Conservation (phyloP, 2,797 vertebrate species). For the Apodemus agrarius region DNA sequence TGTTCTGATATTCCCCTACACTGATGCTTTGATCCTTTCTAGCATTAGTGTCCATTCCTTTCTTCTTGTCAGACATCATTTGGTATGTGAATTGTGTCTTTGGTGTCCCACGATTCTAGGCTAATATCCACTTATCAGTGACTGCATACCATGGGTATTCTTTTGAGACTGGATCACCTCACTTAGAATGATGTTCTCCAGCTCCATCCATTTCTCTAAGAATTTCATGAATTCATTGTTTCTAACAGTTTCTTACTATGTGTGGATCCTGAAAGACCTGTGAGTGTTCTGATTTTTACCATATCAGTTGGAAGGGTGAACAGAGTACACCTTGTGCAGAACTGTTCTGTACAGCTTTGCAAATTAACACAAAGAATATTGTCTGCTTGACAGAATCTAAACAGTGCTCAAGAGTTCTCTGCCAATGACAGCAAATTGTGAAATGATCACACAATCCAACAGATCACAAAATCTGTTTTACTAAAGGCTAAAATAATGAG, state of each 20-base stretch:
- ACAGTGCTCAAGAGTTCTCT: not conserved
- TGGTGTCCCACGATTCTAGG: too few relatives aligned
- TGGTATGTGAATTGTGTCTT: too few relatives aligned
- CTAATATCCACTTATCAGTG: too few relatives aligned
- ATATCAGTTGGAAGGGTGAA: not conserved
- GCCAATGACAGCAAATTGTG: conserved; percentile 29
- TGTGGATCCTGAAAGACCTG: not conserved
- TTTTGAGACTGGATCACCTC: too few relatives aligned
- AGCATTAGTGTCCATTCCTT: too few relatives aligned
- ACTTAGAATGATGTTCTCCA: too few relatives aligned
- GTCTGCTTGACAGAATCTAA: not conserved
- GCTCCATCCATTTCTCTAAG: too few relatives aligned
- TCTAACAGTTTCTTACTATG: not conserved
- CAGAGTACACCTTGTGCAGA: not conserved
- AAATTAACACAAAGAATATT: conserved; percentile 43
- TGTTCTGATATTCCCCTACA: too few relatives aligned
- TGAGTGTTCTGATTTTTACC: not conserved
- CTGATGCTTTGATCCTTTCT: too few relatives aligned
- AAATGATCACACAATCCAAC: conserved; percentile 11
- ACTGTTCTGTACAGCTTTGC: not conserved
- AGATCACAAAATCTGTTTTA: conserved; percentile 27
- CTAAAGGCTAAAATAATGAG: conserved; percentile 26
- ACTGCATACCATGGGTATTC: too few relatives aligned
- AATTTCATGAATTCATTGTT: too few relatives aligned
- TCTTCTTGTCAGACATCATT: too few relatives aligned